A percentile compares a stretch with the other conserved stretches of the same genome.
phyloP scores from a whole-genome alignment of 2,888 invertebrate genomes.

The Lomographa bimaculata region DNA sequence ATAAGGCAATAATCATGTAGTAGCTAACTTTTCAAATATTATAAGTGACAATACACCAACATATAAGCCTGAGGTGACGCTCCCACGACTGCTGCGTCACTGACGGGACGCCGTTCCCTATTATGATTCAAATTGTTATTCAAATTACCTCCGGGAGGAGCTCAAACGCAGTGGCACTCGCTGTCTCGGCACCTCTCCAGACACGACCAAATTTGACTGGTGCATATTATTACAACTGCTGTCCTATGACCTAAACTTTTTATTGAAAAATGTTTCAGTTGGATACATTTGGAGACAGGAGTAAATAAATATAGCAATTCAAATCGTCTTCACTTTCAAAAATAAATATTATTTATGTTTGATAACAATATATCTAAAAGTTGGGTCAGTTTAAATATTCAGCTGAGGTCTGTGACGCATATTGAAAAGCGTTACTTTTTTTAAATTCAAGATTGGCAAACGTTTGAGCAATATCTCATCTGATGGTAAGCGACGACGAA shows the following conservation, averaged over 20 bases:
- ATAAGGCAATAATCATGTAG: slow-evolving; percentile 20
- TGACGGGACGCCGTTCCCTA: slow-evolving; percentile 67
- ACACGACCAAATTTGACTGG: slow-evolving; percentile 39
- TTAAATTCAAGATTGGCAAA: too few relatives aligned
- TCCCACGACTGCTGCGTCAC: slow-evolving; percentile 63
- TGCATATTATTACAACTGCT: slow-evolving; percentile 41
- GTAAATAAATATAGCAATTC: too few relatives aligned
- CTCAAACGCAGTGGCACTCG: slow-evolving; percentile 72
- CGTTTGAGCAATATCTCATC: too few relatives aligned
- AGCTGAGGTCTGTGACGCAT: too few relatives aligned
- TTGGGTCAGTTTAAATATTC: too few relatives aligned
- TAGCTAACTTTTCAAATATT: slow-evolving; percentile 30
- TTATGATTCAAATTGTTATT: slow-evolving; percentile 79
- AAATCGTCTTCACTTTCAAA: too few relatives aligned
- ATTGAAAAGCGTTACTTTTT: too few relatives aligned
- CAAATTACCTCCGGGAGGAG: slow-evolving; percentile 61
- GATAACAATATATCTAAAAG: too few relatives aligned
- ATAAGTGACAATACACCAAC: slow-evolving; percentile 53
- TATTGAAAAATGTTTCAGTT: slow-evolving; percentile 6
- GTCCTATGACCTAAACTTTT: slow-evolving; percentile 26
- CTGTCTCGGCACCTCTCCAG: slow-evolving; percentile 72
- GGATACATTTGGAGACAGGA: too few relatives aligned
- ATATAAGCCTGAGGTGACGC: slow-evolving; percentile 53
- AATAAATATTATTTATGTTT: too few relatives aligned
- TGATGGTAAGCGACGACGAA: too few relatives aligned